Percentiles rank a stretch among this genome's conserved stretches.
Conservation (phyloP, 1,140 invertebrate genomes). For the Ceratoteleas bidentatus region DNA sequence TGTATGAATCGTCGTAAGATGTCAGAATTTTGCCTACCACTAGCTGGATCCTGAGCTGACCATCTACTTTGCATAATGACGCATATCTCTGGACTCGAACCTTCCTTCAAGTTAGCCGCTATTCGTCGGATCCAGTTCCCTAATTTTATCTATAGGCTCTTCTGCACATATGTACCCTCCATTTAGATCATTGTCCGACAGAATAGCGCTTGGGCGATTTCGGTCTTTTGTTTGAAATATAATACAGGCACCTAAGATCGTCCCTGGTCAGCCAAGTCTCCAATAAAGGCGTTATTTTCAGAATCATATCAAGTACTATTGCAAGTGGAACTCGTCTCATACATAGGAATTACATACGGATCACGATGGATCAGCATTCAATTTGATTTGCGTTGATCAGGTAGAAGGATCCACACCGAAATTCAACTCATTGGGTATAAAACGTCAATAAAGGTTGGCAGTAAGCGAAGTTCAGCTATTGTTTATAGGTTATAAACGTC, state of each 20-base stretch:
- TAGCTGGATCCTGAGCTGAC: conserved; percentile 77
- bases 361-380: conserved; percentile 72
- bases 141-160: conserved; percentile 23
- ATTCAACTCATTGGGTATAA: no score
- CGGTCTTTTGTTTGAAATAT: conserved; percentile 40
- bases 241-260: conserved; percentile 46
- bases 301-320: conserved; percentile 45
- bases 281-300: conserved; percentile 59
- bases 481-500: conserved; percentile 30
- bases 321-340: conserved; percentile 71
- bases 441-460: no score
- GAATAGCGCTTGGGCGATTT: conserved; percentile 44
- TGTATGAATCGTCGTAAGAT: conserved; percentile 72
- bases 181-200: conserved; percentile 55
- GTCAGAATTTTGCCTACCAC: conserved; percentile 75
- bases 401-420: no score
- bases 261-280: conserved; percentile 33
- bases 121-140: conserved; percentile 44
- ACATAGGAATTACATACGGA: conserved; percentile 68
- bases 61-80: conserved; percentile 81
- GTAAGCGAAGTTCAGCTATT: not conserved
- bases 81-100: conserved; percentile 14
- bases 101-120: conserved; percentile 39
- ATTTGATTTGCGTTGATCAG: conserved; percentile 60
- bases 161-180: conserved; percentile 46